These are phyloP conservation scores for Ariopsis seemanni DNA, from an alignment of 2,113 vertebrate genomes.

Conservation along the genomic window DNA sequence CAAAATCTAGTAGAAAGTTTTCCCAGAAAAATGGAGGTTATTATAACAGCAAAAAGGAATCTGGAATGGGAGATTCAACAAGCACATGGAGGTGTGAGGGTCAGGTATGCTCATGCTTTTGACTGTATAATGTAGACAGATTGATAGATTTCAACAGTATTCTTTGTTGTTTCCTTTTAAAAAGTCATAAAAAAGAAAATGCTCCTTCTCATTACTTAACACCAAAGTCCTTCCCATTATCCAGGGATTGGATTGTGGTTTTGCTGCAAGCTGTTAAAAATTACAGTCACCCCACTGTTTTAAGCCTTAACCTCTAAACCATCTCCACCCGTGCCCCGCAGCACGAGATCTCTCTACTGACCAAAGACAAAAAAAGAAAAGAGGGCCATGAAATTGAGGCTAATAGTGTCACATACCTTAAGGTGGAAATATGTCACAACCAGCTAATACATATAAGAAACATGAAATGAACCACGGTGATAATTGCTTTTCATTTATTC, in stretches of 20 bases:
- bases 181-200: background rate
- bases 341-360: slow-evolving; percentile 4
- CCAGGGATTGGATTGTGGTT: background rate
- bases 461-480: background rate
- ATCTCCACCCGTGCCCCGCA: slow-evolving; percentile 5
- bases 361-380: background rate
- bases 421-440: background rate
- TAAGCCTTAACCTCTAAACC: slow-evolving; percentile 24
- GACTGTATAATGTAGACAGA: background rate
- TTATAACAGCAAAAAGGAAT: background rate
- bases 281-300: slow-evolving; percentile 35
- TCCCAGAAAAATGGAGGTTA: background rate
- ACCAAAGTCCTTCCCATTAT: too few species aligned
- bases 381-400: slow-evolving; percentile 8
- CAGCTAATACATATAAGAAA: background rate
- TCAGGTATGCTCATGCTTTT: background rate
- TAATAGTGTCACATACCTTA: slow-evolving; percentile 20
- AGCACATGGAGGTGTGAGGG: background rate
- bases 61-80: background rate
- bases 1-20: background rate
- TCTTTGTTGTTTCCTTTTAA: background rate
- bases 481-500: slow-evolving; percentile 23
- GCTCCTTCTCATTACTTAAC: background rate
- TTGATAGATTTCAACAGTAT: background rate
- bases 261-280: slow-evolving; percentile 33